Conservation (phyloP, 2,888 invertebrate genomes). For the Caenorhabditis wallacei region DNA sequence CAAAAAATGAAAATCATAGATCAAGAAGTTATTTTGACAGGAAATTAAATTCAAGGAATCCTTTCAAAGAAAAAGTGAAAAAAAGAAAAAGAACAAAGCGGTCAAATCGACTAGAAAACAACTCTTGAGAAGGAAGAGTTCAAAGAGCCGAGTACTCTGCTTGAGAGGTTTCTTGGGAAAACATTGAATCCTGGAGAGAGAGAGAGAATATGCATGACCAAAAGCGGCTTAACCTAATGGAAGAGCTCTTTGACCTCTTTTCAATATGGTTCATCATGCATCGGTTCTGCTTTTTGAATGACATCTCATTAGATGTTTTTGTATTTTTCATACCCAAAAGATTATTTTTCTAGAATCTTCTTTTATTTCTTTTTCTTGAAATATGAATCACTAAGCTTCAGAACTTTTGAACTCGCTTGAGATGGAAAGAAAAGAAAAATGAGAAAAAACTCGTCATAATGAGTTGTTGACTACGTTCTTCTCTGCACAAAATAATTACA, state of each 20-base stretch:
- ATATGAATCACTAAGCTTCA: background rate
- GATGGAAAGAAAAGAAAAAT: background rate
- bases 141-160: conserved; percentile 25
- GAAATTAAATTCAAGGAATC: conserved; percentile 10
- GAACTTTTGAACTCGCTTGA: background rate
- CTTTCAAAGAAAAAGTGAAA: background rate
- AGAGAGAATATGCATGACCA: conserved; percentile 21
- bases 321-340: conserved; percentile 2
- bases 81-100: conserved; percentile 9
- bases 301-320: conserved; percentile 7
- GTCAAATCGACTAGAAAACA: conserved; percentile 2
- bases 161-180: conserved; percentile 27
- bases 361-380: background rate
- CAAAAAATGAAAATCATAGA: conserved; percentile 11
- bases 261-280: background rate
- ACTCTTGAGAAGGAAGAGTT: conserved; percentile 28
- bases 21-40: background rate
- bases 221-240: conserved; percentile 45
- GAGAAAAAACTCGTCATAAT: background rate
- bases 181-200: conserved; percentile 6
- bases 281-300: background rate
- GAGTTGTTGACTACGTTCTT: background rate
- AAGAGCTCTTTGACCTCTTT: conserved; percentile 38
- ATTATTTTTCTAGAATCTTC: background rate
- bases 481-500: background rate